These are phyloP conservation scores for Piaya cayana DNA, from an alignment of 2,113 vertebrate genomes.

Conservation along the genomic window DNA sequence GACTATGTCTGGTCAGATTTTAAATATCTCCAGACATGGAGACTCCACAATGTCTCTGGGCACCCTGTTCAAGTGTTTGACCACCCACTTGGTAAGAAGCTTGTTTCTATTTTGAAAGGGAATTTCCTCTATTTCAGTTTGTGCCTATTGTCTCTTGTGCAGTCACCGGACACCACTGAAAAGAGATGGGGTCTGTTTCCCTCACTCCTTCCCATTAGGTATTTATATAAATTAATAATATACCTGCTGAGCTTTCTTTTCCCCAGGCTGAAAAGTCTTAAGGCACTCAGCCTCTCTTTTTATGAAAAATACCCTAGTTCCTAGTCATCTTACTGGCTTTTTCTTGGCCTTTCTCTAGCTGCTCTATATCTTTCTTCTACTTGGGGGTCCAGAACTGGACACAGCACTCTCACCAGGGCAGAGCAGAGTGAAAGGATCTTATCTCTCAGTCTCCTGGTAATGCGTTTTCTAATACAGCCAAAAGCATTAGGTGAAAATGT, in stretches of 20 bases:
- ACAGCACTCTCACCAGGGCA: not conserved
- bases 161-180: not conserved
- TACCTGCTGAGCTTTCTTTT: not conserved
- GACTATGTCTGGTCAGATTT: not conserved
- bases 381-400: not conserved
- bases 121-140: not conserved
- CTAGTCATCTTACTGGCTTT: not conserved
- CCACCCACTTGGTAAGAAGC: not conserved
- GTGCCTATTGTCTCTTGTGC: not conserved
- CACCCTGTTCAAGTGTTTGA: not conserved
- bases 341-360: not conserved
- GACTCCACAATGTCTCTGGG: not conserved
- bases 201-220: not conserved
- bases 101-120: not conserved
- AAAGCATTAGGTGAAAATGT: not conserved
- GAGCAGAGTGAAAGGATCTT: not conserved
- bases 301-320: not conserved
- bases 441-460: not conserved
- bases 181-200: not conserved
- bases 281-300: not conserved
- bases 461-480: not conserved
- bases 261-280: not conserved
- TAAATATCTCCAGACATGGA: not conserved
- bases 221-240: not conserved
- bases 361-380: not conserved